These are phyloP conservation scores for Megamerina dolium DNA, from an alignment of 2,888 invertebrate genomes.

Conservation along the genomic window DNA sequence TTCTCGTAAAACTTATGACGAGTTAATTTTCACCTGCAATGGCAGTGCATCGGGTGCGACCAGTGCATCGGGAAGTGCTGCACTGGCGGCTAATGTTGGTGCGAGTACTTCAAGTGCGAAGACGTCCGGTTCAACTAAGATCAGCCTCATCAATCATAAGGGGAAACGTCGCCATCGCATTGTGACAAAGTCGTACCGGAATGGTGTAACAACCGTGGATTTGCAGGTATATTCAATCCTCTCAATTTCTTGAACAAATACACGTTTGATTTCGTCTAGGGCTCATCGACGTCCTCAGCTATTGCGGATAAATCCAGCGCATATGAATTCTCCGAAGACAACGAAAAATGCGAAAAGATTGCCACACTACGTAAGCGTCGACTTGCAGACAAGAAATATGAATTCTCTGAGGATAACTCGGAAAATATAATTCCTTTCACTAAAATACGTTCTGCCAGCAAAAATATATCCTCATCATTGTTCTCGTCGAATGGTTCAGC, in stretches of 20 bases:
- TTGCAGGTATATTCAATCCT: slow-evolving; percentile 28
- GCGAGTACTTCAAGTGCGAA: slow-evolving; percentile 13
- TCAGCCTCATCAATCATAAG: slow-evolving; percentile 32
- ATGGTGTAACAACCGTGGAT: slow-evolving; percentile 41
- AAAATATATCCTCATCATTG: slow-evolving; percentile 17
- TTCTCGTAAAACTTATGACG: slow-evolving; percentile 48
- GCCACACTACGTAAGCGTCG: slow-evolving; percentile 78
- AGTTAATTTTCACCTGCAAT: slow-evolving; percentile 52
- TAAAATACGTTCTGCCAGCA: slow-evolving; percentile 36
- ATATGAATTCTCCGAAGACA: slow-evolving; percentile 80
- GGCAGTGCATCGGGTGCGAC: slow-evolving; percentile 22
- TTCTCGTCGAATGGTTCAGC: slow-evolving; percentile 1
- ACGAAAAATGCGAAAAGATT: slow-evolving; percentile 79
- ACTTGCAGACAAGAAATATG: slow-evolving; percentile 86
- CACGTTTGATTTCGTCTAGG: too few species aligned
- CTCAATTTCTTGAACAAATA: slow-evolving; percentile 11
- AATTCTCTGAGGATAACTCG: slow-evolving; percentile 75
- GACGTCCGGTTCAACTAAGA: slow-evolving; percentile 20
- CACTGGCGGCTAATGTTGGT: slow-evolving; percentile 17
- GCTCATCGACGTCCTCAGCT: slow-evolving; percentile 55
- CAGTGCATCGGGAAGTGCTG: slow-evolving; percentile 1
- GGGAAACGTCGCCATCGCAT: slow-evolving; percentile 43
- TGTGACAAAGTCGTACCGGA: slow-evolving; percentile 46
- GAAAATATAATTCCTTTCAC: slow-evolving; percentile 56
- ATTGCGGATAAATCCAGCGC: slow-evolving; percentile 50